A percentile compares a stretch with the other conserved stretches of the same genome.
Conservation (phyloP, 2,888 invertebrate species). For the Ophion obscuratus region DNA sequence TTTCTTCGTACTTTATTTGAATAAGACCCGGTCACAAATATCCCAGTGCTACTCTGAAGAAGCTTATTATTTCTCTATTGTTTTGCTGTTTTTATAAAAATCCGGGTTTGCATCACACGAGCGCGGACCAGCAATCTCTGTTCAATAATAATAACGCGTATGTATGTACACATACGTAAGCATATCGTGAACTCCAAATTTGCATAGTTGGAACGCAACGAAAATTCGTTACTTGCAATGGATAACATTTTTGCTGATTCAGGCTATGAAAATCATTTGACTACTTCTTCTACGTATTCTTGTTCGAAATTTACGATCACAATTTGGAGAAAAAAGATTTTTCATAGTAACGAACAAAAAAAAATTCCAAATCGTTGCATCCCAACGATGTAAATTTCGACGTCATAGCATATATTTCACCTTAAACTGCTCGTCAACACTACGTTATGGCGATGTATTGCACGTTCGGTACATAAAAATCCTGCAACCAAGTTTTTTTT, state of each 20-base stretch:
- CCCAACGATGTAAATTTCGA: no score
- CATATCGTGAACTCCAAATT: background rate
- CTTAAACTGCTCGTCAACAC: background rate
- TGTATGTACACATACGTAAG: slow-evolving; percentile 33
- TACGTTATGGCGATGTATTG: background rate
- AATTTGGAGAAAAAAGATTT: no score
- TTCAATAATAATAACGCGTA: slow-evolving; percentile 39
- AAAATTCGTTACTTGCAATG: no score
- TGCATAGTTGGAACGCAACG: no score
- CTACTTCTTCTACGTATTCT: no score
- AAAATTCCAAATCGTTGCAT: no score
- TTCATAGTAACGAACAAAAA: no score
- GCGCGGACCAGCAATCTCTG: slow-evolving; percentile 72
- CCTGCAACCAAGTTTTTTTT: background rate
- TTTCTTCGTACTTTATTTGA: slow-evolving; percentile 65
- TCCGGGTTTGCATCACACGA: slow-evolving; percentile 74
- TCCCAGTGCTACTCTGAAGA: slow-evolving; percentile 64
- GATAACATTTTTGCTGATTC: no score
- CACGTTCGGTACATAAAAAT: background rate
- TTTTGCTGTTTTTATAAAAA: slow-evolving; percentile 75
- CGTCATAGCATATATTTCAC: background rate
- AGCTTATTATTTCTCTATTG: slow-evolving; percentile 69
- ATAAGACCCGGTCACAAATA: slow-evolving; percentile 71
- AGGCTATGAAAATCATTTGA: no score
- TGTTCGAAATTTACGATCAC: no score